phyloP scores from a whole-genome alignment of 2,888 invertebrate species.

The Cerceris rybyensis region DNA sequence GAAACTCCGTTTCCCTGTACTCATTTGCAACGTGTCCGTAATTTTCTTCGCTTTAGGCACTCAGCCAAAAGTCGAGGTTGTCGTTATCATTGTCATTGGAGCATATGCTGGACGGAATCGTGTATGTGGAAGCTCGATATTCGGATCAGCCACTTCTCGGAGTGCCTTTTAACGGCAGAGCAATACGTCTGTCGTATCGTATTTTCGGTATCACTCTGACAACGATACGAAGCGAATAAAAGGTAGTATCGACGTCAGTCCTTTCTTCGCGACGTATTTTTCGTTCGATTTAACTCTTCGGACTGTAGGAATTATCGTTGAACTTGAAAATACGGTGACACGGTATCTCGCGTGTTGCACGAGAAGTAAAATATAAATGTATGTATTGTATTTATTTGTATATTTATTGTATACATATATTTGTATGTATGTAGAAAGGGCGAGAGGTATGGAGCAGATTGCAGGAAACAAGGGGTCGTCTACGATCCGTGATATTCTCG shows the following conservation, averaged over 20 bases:
- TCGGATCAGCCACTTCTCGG: conserved; percentile 27
- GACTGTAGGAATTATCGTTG: too few species aligned
- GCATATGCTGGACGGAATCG: conserved; percentile 44
- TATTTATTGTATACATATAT: conserved; percentile 23
- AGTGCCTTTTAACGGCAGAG: conserved; percentile 15
- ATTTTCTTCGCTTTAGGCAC: conserved; percentile 40
- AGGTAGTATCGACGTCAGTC: too few species aligned
- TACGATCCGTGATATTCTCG: conserved; percentile 2
- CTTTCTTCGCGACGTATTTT: too few species aligned
- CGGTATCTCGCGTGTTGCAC: too few species aligned
- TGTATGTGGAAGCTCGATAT: conserved; percentile 49
- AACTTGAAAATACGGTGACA: too few species aligned
- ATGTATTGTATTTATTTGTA: too few species aligned
- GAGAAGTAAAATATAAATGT: too few species aligned
- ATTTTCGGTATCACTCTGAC: too few species aligned
- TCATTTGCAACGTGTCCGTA: conserved; percentile 26
- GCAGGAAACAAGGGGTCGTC: not conserved
- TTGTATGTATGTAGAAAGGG: conserved; percentile 23
- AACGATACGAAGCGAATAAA: too few species aligned
- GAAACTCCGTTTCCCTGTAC: conserved; percentile 28
- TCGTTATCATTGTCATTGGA: conserved; percentile 46
- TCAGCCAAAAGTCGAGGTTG: conserved; percentile 42
- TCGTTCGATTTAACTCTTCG: too few species aligned
- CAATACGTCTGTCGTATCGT: conserved; percentile 33
- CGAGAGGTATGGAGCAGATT: not conserved